Base-by-base conservation (phyloP, 2,113 vertebrate genomes). In the Xyrauchen texanus region DNA sequence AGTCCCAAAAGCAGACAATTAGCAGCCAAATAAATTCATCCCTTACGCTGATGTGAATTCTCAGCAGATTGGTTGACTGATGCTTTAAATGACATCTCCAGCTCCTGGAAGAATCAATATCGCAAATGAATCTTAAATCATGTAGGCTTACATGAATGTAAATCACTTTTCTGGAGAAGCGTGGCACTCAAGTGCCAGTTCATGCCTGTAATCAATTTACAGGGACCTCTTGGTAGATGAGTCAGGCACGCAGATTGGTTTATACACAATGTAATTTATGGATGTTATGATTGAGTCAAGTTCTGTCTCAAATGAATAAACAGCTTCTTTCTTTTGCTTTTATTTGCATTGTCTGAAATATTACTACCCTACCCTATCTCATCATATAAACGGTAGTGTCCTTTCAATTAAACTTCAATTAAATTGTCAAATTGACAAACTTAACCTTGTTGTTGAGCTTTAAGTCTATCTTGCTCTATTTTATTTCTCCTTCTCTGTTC, bases 1-100 rank as follows among this genome's bases (percentile, higher is more conserved):
- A 9, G 46, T 69, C 69, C 69, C 79, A 70, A 78, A 78, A 52
- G 51, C 75, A 69, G 79, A 69, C 75, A 75, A 72, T 78, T 73
- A 81, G 65, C 72, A 53, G 46, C 66, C 34, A 69, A 76, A 81
- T 78, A 47, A 75, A 76, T 78, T 78, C 76, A 69, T 84, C 60
- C 71, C 83, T 76, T 69, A 71, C 76, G 83, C 79, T 81, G 76
- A 78, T 69, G 58, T 57, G 46, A 82, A 79, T 79, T 65, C 83
- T 84, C 83, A 79, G 52, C 68, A 81, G 82, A 78, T 75, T 47
- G 53, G 72, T 61, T 64, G 75, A 49, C 75, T 16, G 60, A 68
- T 75, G 71, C 60, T 76, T 81, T 68, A 68, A 81, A 73, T 61
- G 61, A 63, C 82, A 62, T 77, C 77, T 76, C 53, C 11, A 62